Evolutionary conservation across 1,140 invertebrate genomes (phyloP), one percentile per base, ranked within the genome.

Genomic region (Zophobas morio): DNA sequence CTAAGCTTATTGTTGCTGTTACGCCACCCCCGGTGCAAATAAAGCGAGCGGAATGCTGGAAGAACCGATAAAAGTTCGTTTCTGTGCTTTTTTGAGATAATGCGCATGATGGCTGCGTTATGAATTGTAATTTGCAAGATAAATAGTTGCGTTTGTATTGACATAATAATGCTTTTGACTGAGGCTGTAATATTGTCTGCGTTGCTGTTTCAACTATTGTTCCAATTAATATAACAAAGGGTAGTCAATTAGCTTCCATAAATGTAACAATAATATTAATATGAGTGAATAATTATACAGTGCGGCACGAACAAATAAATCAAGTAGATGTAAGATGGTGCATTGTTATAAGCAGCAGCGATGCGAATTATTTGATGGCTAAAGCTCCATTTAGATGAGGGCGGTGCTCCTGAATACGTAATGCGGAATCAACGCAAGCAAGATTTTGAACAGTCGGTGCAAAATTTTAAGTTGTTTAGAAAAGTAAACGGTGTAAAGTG

Each of bases 251-350:
- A 42, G 2, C 34, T 36, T 66, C 1, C n/a, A 39, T 66, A 66
- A 66, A 66, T 66, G 20, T 42, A 66, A 66, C 60, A 66, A 66
- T 66, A 66, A 66, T 66, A 66, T 46, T 66, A 66, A 66, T 63
- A 40, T 66, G 40, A 46, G 5, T 40, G 33, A 39, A 39, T 42
- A 2, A 42, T 66, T 66, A 66, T 4, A 20, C 20, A n/a, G 60
- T 20, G 39, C n/a, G 60, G 33, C 1, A 42, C 32, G 39, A 66
- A 42, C 60, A 66, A 66, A 66, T 66, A 66, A 66, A 39, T 40
- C 37, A 39, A 37, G 34, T 60, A 35, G 6, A 34, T 54, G 53
- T 20, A 54, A 54, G 53, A 54, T 54, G 33, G 53, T 54, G 53
- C 35, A 54, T 54, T 54, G 53, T 54, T 54, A 20, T 54, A 20